Evolutionary conservation across 1,140 invertebrate genomes (phyloP).

Genomic region (Atta cephalotes): DNA sequence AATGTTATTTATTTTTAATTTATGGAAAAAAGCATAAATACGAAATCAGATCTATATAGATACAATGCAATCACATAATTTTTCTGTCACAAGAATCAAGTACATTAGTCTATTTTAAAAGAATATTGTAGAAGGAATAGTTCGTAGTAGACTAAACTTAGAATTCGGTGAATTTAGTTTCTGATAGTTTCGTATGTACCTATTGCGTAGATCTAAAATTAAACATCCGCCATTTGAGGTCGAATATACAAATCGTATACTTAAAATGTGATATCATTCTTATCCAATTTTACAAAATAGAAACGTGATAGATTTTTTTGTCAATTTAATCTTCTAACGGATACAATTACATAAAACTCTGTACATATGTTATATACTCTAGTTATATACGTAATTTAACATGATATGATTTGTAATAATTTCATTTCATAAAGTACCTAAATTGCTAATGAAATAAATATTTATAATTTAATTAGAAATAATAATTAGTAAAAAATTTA

Average conservation of each 20-base stretch:
- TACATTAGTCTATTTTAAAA: not conserved
- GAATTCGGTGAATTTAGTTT: constrained; percentile 12
- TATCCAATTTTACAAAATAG: not conserved
- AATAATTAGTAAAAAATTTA: not conserved
- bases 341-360: not conserved
- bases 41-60: not conserved
- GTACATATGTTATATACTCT: too few relatives aligned
- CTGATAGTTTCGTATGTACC: constrained; percentile 25
- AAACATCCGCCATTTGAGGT: constrained; percentile 26
- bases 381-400: not conserved
- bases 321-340: not conserved
- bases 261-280: not conserved
- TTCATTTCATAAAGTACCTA: not conserved
- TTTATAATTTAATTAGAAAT: not conserved
- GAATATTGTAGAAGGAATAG: constrained; percentile 4
- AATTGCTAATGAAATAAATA: not conserved
- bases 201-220: constrained; percentile 52
- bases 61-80: not conserved
- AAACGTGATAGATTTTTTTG: not conserved
- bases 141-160: constrained; percentile 26
- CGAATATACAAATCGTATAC: constrained; percentile 8
- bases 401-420: not conserved
- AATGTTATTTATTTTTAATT: not conserved
- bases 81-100: not conserved
- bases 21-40: not conserved